phyloP scores from a whole-genome alignment of 1,140 invertebrate species.

The Solenopsis invicta region DNA sequence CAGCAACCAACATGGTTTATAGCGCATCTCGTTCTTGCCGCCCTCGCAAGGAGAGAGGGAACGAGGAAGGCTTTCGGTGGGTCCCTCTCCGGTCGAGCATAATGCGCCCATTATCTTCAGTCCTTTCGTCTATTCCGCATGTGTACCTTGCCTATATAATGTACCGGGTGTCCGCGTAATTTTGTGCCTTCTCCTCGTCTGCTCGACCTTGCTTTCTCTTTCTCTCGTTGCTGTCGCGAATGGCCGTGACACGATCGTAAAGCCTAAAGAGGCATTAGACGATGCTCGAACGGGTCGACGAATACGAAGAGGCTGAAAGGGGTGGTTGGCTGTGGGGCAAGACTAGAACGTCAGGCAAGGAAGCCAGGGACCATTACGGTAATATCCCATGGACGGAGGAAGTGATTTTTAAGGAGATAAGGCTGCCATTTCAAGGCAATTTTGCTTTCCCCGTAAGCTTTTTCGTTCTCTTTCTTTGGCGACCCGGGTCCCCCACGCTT shows the following conservation, averaged over 20 bases:
- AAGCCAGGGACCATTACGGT: conserved; percentile 75
- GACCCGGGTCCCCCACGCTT: conserved; percentile 1
- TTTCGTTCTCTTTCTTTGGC: conserved; percentile 55
- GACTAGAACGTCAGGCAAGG: conserved; percentile 32
- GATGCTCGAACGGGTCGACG: conserved; percentile 43
- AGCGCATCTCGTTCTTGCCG: conserved; percentile 69
- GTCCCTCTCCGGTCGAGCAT: conserved; percentile 76
- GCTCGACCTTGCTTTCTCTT: conserved; percentile 20
- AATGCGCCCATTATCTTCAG: conserved; percentile 82
- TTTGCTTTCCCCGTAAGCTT: conserved; percentile 70
- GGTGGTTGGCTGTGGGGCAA: neutral
- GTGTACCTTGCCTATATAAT: conserved; percentile 62
- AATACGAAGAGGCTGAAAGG: neutral
- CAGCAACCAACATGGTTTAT: conserved; percentile 79
- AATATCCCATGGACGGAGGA: conserved; percentile 74
- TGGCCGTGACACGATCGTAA: conserved; percentile 65
- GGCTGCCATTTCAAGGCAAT: conserved; percentile 77
- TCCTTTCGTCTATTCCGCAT: conserved; percentile 69
- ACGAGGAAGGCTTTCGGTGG: conserved; percentile 68
- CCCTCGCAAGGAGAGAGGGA: conserved; percentile 56
- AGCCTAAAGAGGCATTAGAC: conserved; percentile 21
- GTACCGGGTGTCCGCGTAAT: conserved; percentile 74
- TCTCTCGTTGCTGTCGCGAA: neutral
- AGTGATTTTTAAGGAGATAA: conserved; percentile 80
- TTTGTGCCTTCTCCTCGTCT: conserved; percentile 10